Evolutionary conservation across 2,113 vertebrate species (phyloP).

Genomic region (Oryzias melastigma): DNA sequence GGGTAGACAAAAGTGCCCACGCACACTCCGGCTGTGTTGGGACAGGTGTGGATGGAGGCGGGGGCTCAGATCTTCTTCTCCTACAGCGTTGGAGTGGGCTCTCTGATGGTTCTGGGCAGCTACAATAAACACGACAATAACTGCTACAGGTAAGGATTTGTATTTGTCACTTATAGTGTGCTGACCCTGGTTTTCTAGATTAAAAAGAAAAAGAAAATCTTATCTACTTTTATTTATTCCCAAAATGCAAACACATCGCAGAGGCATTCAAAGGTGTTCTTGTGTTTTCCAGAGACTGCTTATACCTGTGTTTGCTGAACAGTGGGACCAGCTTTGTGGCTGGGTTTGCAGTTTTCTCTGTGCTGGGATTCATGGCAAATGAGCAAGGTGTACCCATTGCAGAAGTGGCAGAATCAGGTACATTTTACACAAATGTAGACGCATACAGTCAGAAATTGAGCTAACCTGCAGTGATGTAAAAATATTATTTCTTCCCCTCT

Average conservation of each 20-base stretch:
- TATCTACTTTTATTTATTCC: neutral
- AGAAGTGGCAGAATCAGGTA: conserved; percentile 79
- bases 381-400: conserved; percentile 70
- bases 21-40: conserved; percentile 8
- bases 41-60: conserved; percentile 80
- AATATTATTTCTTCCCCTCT: too few species aligned
- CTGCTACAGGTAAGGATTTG: conserved; percentile 70
- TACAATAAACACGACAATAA: conserved; percentile 77
- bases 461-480: too few species aligned
- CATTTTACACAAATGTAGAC: neutral
- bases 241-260: too few species aligned
- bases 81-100: conserved; percentile 68
- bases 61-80: conserved; percentile 76
- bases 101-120: conserved; percentile 63
- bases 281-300: conserved; percentile 64
- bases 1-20: neutral
- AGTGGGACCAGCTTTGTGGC: conserved; percentile 75
- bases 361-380: conserved; percentile 81
- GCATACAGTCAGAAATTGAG: neutral
- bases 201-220: neutral
- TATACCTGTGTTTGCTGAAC: conserved; percentile 76
- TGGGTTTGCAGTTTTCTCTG: conserved; percentile 79
- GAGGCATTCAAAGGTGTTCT: neutral
- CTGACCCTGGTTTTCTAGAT: too few species aligned
- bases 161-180: neutral